These are phyloP conservation scores for Busseola fusca DNA, from an alignment of 2,888 invertebrate genomes.

Conservation along the genomic window DNA sequence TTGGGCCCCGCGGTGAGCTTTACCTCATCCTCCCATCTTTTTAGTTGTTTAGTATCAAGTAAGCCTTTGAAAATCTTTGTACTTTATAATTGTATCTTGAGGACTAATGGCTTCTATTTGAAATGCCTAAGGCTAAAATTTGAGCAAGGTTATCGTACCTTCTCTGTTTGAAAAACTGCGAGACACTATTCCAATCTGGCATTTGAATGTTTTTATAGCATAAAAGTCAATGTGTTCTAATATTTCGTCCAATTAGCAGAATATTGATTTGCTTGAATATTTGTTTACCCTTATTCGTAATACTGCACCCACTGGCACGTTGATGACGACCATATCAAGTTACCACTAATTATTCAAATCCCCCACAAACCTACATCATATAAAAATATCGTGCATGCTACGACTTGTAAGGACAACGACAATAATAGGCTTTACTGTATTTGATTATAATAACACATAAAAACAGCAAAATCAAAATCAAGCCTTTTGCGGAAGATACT, in stretches of 20 bases:
- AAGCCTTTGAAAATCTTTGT: background rate
- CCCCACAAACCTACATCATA: background rate
- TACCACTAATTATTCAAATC: background rate
- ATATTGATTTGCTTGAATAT: background rate
- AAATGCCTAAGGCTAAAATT: background rate
- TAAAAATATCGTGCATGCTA: background rate
- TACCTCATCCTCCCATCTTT: too few species aligned
- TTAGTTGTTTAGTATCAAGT: background rate
- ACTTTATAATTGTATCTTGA: background rate
- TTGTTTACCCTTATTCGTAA: background rate
- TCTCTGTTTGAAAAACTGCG: background rate
- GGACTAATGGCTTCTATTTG: background rate
- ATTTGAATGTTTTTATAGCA: background rate
- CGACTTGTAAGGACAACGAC: slow-evolving; percentile 6
- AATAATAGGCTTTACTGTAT: background rate
- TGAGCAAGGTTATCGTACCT: background rate
- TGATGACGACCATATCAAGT: slow-evolving; percentile 2
- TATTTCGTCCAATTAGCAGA: slow-evolving; percentile 3
- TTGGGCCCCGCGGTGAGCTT: too few species aligned
- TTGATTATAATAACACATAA: background rate
- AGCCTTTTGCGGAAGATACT: background rate
- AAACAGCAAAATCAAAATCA: background rate
- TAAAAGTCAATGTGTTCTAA: background rate
- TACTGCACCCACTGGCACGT: background rate
- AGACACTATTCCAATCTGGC: background rate